Base-by-base conservation (phyloP, 1,140 invertebrate genomes). In the Nomia melanderi region DNA sequence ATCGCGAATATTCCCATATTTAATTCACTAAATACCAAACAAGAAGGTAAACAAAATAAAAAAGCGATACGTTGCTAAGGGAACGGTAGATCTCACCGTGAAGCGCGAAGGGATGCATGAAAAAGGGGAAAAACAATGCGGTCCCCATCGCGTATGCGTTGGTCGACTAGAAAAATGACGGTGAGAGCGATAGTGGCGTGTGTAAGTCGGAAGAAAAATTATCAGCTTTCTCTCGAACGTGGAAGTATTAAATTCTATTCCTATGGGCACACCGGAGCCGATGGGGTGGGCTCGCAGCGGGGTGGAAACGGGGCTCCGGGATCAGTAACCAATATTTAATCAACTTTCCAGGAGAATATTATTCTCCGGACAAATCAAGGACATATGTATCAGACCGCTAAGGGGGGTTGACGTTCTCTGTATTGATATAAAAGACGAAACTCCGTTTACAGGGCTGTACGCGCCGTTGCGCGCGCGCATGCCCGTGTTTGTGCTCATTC, bases 351-450 rank as follows among this genome's bases (percentile, higher is more conserved):
- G 86, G 81, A 89, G 89, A 89, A 87, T 88, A 90, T 90, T 90
- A 91, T 91, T 91, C 89, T 91, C 87, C 75, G 78, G 88, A 90
- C 88, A 91, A 91, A 91, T 91, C 89, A 91, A 90, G 89, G 90
- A 91, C 90, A 91, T 91, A 90, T 91, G 90, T 88, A 90, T 82
- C 78, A 76, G 79, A 81, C 79, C 73, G 63, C 70, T 78, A 79
- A 85, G 66, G 79, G 79, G 85, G 65, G 72, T 71, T 79, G 69
- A 82, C 66, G 71, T 83, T 82, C 69, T 69, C 53, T 77, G 64
- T 75, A 77, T 82, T 80, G 78, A 82, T 83, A 83, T 73, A 81
- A 73, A 82, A 82, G 81, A 73, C 76, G 53, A 33, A 79, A 57
- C 60, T 44, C 66, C 76, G 65, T 66, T 53, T 70, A n/a, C 65